phyloP scores from a whole-genome alignment of 2,113 vertebrate species.

The Marmota flaviventris region DNA sequence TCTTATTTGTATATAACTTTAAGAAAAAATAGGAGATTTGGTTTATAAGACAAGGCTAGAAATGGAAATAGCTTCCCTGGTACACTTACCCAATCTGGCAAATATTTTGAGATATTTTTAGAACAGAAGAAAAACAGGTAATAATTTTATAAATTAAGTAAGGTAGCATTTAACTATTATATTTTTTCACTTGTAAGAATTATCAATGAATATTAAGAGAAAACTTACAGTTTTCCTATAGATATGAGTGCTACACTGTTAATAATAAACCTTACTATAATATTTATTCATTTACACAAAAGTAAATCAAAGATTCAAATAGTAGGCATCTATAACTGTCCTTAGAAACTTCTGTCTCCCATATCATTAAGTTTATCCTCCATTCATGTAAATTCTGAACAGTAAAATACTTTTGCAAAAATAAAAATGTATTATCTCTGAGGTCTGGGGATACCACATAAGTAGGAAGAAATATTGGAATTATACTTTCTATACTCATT shows the following conservation, averaged over 20 bases:
- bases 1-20: too few species aligned
- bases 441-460: not conserved
- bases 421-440: not conserved
- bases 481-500: not conserved
- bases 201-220: not conserved
- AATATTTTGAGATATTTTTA: slow-evolving; percentile 19
- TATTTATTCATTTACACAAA: not conserved
- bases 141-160: not conserved
- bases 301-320: not conserved
- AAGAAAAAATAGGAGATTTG: not conserved
- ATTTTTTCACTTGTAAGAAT: slow-evolving; percentile 20
- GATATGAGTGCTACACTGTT: not conserved
- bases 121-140: slow-evolving; percentile 14
- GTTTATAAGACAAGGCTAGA: not conserved
- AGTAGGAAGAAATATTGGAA: not conserved
- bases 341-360: not conserved
- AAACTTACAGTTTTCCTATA: not conserved
- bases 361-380: not conserved
- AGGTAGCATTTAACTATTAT: not conserved
- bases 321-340: not conserved
- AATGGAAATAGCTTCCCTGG: not conserved
- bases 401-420: not conserved
- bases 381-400: not conserved
- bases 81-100: not conserved
- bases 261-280: not conserved